Evolutionary conservation across 2,888 invertebrate genomes (phyloP), one percentile per base, ranked within the genome.

Genomic region (Danaus chrysippus): DNA sequence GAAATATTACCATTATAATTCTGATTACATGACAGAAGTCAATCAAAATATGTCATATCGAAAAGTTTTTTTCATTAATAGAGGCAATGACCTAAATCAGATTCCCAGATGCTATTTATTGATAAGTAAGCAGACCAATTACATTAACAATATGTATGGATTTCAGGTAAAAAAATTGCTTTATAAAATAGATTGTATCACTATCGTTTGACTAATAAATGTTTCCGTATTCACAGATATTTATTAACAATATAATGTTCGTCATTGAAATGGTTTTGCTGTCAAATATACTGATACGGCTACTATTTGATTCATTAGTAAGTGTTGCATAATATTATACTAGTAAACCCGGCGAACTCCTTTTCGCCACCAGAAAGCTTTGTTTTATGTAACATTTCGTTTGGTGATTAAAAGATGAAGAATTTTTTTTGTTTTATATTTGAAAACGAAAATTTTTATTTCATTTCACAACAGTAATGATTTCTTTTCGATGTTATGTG

Each of bases 91-190:
- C 43, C 59, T 70, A 15, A 54, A 66, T 34, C 23, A 34, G 56
- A 56, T 70, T 15, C 63, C 46, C 42, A 69, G 66, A 59, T 69
- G 60, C n/a, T 69, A 66, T n/a, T 49, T 68, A 13, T 61, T 71
- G 42, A 54, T 71, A 52, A 46, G 63, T 10, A 62, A 67, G 34
- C 70, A 71, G 62, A 60, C 60, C 17, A 62, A 66, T 11, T 69
- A 62, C 56, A 44, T 70, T n/a, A 70, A 71, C 42, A 61, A 19
- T 23, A 64, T 64, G 49, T 71, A 64, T 44, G 69, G 70, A 13
- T 59, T 69, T 1, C 61, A 68, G 58, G 68, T 70, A 54, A 61
- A 67, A 42, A n/a, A n/a, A n/a, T 1, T 1, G 23, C 2, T 34
- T 34, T 34, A 34, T 8, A 34, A 34, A 34, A 34, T 6, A 34